Conservation (phyloP, 2,113 vertebrate genomes). For the Psittacus erithacus region DNA sequence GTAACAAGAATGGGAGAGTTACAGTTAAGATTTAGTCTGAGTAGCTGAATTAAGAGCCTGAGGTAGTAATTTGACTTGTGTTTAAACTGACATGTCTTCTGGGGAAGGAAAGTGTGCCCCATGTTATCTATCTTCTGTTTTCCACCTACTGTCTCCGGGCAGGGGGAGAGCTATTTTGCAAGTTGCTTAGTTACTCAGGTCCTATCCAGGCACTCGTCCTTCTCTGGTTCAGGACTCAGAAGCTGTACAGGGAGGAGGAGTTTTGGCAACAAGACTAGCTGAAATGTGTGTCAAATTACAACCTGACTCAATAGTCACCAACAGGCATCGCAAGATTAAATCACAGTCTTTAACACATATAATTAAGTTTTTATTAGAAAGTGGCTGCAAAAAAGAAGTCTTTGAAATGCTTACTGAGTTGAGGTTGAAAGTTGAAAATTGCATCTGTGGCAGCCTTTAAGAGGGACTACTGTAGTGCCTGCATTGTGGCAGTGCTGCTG, state of each 20-base stretch:
- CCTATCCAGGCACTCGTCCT: background rate
- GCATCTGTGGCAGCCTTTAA: background rate
- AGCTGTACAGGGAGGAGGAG: background rate
- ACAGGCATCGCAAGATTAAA: background rate
- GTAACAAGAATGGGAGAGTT: background rate
- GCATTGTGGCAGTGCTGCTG: background rate
- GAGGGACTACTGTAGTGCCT: background rate
- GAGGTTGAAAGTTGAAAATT: background rate
- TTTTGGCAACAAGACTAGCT: background rate
- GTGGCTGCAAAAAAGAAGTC: background rate
- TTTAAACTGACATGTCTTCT: background rate
- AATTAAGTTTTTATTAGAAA: background rate
- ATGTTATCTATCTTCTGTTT: background rate
- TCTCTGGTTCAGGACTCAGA: background rate
- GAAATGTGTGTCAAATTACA: background rate
- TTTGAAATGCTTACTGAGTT: background rate
- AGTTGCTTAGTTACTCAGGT: background rate
- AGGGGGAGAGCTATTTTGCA: background rate
- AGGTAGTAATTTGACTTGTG: background rate
- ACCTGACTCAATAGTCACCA: background rate
- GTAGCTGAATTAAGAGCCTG: background rate
- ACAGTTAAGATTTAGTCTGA: background rate
- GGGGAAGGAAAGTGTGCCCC: background rate
- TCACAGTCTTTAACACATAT: background rate
- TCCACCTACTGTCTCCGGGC: background rate